Conservation (phyloP, 2,113 vertebrate genomes). For the Cyphomyrus plagiostoma region DNA sequence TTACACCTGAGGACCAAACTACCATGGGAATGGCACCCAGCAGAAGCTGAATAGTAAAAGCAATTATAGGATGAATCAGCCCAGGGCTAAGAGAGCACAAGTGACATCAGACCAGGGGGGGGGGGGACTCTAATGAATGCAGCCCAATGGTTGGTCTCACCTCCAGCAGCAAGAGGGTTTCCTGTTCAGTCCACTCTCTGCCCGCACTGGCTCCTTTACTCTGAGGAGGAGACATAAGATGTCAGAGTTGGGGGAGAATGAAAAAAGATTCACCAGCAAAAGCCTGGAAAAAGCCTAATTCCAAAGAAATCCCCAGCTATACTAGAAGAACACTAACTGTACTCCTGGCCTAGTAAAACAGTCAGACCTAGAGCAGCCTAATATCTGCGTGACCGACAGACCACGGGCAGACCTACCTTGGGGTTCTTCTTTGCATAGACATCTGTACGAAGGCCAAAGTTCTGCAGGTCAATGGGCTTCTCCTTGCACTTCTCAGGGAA, state of each 20-base stretch:
- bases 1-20: background rate
- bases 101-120: background rate
- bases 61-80: background rate
- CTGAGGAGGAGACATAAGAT: slow-evolving; percentile 47
- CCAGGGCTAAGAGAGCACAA: background rate
- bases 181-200: slow-evolving; percentile 94
- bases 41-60: background rate
- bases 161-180: slow-evolving; percentile 86
- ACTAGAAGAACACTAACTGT: background rate
- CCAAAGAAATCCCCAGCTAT: background rate
- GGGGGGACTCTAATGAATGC: background rate
- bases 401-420: slow-evolving; percentile 62
- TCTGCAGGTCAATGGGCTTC: slow-evolving; percentile 85
- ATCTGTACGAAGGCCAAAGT: slow-evolving; percentile 87
- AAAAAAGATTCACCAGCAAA: background rate
- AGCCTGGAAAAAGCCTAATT: background rate
- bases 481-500: slow-evolving; percentile 90
- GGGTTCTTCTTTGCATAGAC: slow-evolving; percentile 91
- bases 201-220: slow-evolving; percentile 90
- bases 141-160: slow-evolving; percentile 49
- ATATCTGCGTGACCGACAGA: background rate
- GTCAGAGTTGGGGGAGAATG: background rate
- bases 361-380: background rate
- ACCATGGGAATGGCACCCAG: background rate
- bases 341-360: background rate